phyloP scores from a whole-genome alignment of 1,140 invertebrate species.

The Nephotettix cincticeps region DNA sequence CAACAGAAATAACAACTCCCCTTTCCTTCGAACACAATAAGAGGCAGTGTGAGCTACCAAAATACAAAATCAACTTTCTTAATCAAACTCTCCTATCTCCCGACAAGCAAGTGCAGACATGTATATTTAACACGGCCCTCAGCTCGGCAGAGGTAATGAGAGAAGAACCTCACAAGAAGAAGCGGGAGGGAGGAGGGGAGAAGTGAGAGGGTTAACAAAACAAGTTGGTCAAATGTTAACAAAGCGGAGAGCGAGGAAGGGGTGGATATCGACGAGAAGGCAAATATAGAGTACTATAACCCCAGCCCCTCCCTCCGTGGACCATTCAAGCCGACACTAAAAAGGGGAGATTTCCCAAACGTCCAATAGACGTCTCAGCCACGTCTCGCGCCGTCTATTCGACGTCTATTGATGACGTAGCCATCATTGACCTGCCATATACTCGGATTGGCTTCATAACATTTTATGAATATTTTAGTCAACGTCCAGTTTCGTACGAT shows the following conservation, averaged over 20 bases:
- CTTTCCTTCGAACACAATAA: too few relatives aligned
- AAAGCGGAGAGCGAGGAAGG: neutral
- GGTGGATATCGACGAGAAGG: constrained; percentile 11
- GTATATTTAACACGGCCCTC: neutral
- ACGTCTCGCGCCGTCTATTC: neutral
- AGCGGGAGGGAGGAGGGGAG: neutral
- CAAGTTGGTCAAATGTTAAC: constrained; percentile 19
- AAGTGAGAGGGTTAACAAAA: constrained; percentile 10
- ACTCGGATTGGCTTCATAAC: constrained; percentile 12
- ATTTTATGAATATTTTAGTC: constrained; percentile 21
- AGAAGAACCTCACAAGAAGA: neutral
- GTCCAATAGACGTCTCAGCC: neutral
- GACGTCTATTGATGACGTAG: neutral
- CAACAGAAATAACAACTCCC: too few relatives aligned
- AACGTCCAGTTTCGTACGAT: constrained; percentile 10
- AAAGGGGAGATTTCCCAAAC: constrained; percentile 19
- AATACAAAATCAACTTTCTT: neutral
- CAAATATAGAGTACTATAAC: constrained; percentile 16
- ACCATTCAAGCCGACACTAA: constrained; percentile 19
- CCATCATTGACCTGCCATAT: constrained; percentile 8
- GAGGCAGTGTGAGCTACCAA: neutral
- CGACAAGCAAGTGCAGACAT: neutral
- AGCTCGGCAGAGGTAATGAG: neutral
- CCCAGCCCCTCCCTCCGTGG: neutral
- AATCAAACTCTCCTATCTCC: neutral